A percentile compares a stretch with the other conserved stretches of the same genome.
Conservation (phyloP, 2,888 invertebrate genomes). For the Drosophila meridiana region DNA sequence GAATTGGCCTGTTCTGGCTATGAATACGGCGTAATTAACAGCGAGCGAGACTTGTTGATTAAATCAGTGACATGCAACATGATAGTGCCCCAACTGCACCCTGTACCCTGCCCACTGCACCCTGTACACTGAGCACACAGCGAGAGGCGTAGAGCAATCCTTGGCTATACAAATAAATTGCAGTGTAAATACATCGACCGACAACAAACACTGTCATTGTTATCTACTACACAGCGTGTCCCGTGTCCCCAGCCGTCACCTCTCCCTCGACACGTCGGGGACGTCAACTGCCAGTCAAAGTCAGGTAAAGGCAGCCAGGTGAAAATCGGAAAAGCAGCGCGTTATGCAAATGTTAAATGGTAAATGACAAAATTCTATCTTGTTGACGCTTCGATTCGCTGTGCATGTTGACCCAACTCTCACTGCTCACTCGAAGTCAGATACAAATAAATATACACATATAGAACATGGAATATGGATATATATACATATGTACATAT, state of each 20-base stretch:
- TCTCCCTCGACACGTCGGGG: slow-evolving; percentile 29
- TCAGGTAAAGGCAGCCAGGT: slow-evolving; percentile 61
- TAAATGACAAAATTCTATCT: slow-evolving; percentile 60
- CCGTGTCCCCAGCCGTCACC: background rate
- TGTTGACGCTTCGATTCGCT: slow-evolving; percentile 59
- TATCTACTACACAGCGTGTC: slow-evolving; percentile 59
- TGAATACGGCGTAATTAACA: slow-evolving; percentile 45
- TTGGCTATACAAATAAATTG: slow-evolving; percentile 62
- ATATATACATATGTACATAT: background rate
- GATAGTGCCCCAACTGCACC: slow-evolving; percentile 47
- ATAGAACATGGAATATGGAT: background rate
- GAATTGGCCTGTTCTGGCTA: background rate
- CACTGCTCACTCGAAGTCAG: slow-evolving; percentile 7
- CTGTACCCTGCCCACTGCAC: slow-evolving; percentile 30
- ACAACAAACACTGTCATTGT: slow-evolving; percentile 60
- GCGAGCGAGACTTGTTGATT: slow-evolving; percentile 65
- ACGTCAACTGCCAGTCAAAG: slow-evolving; percentile 56
- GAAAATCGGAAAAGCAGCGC: slow-evolving; percentile 62
- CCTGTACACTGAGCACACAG: slow-evolving; percentile 14
- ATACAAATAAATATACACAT: slow-evolving; percentile 3
- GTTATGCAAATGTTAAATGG: slow-evolving; percentile 67
- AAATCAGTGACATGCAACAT: slow-evolving; percentile 38
- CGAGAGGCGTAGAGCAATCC: slow-evolving; percentile 11
- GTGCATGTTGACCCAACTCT: slow-evolving; percentile 33
- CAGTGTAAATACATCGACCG: slow-evolving; percentile 60